phyloP scores from a whole-genome alignment of 1,140 invertebrate species.

The Oryzaephilus surinamensis region DNA sequence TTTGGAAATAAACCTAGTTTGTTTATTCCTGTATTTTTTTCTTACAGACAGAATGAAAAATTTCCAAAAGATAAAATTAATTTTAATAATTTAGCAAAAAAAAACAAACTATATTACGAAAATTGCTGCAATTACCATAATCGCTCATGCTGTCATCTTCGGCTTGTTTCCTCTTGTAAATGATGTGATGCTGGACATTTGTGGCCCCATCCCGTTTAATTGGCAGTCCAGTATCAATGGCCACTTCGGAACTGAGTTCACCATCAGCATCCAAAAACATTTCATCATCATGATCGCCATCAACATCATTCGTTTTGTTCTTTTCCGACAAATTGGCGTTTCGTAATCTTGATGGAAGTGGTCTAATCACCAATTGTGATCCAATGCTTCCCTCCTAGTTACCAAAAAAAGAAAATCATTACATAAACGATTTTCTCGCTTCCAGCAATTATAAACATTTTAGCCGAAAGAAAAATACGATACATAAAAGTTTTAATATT shows the following conservation, averaged over 20 bases:
- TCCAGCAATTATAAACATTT: background rate
- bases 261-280: conserved; percentile 54
- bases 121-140: conserved; percentile 49
- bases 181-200: conserved; percentile 21
- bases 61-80: background rate
- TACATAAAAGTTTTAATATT: no score
- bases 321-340: conserved; percentile 9
- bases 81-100: background rate
- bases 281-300: conserved; percentile 72
- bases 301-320: conserved; percentile 35
- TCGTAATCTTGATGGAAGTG: conserved; percentile 58
- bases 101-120: background rate
- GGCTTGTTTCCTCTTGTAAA: conserved; percentile 47
- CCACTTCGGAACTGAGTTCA: conserved; percentile 45
- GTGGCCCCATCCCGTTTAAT: conserved; percentile 31
- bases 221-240: conserved; percentile 46
- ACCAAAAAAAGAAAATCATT: no score
- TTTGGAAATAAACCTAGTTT: no score
- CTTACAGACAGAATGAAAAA: no score
- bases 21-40: no score
- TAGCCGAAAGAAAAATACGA: no score
- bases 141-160: conserved; percentile 50
- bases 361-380: conserved; percentile 74
- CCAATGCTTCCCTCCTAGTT: conserved; percentile 87
- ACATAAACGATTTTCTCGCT: background rate